Percentiles rank a stretch among this genome's conserved stretches.
These are phyloP conservation scores for Crotalus tigris DNA, from an alignment of 2,113 vertebrate genomes.

Conservation along the genomic window DNA sequence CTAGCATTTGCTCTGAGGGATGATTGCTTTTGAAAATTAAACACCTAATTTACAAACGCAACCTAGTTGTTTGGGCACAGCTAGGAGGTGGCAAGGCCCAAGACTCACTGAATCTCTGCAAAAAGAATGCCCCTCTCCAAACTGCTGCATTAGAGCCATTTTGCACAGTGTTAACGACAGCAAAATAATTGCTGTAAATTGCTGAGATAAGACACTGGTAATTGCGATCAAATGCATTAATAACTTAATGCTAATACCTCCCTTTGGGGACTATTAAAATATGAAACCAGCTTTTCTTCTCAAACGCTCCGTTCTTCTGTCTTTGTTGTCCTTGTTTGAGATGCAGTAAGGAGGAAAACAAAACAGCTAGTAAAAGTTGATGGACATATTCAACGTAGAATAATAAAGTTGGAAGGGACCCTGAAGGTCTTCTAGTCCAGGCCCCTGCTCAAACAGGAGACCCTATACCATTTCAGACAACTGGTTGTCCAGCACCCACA, in stretches of 20 bases:
- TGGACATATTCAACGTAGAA: background rate
- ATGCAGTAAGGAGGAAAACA: conserved; percentile 35
- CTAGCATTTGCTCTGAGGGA: background rate
- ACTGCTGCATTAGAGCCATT: background rate
- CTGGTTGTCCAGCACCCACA: background rate
- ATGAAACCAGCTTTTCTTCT: conserved; percentile 37
- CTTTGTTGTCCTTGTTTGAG: conserved; percentile 47
- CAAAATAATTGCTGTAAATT: background rate
- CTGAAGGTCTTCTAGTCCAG: background rate
- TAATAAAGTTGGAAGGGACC: background rate
- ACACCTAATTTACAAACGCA: background rate
- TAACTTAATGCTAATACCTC: conserved; percentile 41
- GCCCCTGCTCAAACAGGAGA: background rate
- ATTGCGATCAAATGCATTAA: conserved; percentile 35
- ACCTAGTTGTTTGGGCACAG: background rate
- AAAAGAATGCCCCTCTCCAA: background rate
- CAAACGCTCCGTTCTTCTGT: conserved; percentile 24
- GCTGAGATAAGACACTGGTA: background rate
- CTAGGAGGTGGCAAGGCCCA: background rate
- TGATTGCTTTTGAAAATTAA: background rate
- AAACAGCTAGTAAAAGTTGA: conserved; percentile 20
- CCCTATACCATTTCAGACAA: background rate
- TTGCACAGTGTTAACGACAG: background rate
- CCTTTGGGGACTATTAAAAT: conserved; percentile 32
- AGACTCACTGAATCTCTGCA: background rate